phyloP scores from a whole-genome alignment of 2,797 vertebrate species.

The Sebastes trivittatus region DNA sequence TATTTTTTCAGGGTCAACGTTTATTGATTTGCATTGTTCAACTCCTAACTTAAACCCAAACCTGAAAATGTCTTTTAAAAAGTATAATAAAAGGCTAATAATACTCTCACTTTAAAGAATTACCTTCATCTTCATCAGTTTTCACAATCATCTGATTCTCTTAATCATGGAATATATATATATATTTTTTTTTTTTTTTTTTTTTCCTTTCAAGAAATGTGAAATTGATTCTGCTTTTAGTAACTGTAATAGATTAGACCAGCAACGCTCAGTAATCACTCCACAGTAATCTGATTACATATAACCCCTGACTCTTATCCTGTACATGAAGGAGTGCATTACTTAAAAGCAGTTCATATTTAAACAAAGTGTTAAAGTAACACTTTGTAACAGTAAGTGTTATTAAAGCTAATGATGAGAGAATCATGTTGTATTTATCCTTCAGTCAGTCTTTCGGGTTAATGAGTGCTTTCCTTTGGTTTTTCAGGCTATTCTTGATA shows the following conservation, averaged over 20 bases:
- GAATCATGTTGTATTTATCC: not conserved
- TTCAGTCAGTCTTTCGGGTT: not conserved
- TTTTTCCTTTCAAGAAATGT: not conserved
- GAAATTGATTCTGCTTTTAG: not conserved
- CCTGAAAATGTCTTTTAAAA: not conserved
- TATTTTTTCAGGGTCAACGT: not conserved
- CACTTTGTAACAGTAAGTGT: not conserved
- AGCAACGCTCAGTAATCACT: conserved; percentile 31
- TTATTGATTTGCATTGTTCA: not conserved
- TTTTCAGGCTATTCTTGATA: not conserved
- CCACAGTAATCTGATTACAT: conserved; percentile 39
- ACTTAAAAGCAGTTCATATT: not conserved
- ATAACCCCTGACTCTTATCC: not conserved
- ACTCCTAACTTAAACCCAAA: not conserved
- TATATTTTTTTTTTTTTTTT: not conserved
- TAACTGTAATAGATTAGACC: conserved; percentile 33
- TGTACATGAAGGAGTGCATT: not conserved
- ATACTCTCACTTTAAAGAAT: not conserved
- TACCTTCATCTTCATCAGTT: not conserved
- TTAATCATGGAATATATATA: not conserved
- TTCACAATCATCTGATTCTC: not conserved
- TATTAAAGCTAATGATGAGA: not conserved
- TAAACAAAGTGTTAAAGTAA: not conserved
- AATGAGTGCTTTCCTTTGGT: not conserved
- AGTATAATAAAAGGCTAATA: not conserved